Evolutionary conservation across 2,888 invertebrate genomes (phyloP).

Genomic region (Hedychridium roseum): DNA sequence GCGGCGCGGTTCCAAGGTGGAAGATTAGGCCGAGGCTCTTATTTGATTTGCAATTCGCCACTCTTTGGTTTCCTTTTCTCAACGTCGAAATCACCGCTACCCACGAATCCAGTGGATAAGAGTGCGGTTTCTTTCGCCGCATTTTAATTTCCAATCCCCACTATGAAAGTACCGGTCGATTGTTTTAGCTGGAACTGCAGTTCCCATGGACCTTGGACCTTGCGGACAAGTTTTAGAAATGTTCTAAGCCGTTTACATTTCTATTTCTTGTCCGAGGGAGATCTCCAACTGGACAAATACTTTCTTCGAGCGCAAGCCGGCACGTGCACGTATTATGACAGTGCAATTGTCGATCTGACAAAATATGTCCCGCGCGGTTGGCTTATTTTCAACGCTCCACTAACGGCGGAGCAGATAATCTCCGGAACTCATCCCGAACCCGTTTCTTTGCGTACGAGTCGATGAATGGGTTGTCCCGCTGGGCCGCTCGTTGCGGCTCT

Average conservation of each 20-base stretch:
- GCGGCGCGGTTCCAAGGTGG: slow-evolving; percentile 47
- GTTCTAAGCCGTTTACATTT: too few species aligned
- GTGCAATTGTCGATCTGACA: slow-evolving; percentile 44
- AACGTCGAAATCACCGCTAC: too few species aligned
- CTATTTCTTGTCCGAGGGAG: too few species aligned
- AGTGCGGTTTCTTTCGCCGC: too few species aligned
- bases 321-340: slow-evolving; percentile 47
- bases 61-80: slow-evolving; percentile 29
- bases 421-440: slow-evolving; percentile 55
- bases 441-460: slow-evolving; percentile 52
- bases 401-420: slow-evolving; percentile 49
- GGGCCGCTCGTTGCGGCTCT: slow-evolving; percentile 42
- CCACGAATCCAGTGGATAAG: too few species aligned
- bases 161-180: too few species aligned
- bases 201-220: too few species aligned
- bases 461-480: slow-evolving; percentile 54
- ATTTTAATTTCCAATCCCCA: too few species aligned
- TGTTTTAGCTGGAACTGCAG: too few species aligned
- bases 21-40: slow-evolving; percentile 46
- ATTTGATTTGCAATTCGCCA: slow-evolving; percentile 52
- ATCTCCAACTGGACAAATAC: too few species aligned
- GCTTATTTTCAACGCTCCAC: slow-evolving; percentile 46
- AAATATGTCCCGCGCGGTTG: slow-evolving; percentile 34
- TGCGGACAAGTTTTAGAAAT: too few species aligned
- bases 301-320: too few species aligned